Conservation (phyloP, 2,888 invertebrate genomes). For the Drosophila lacicola region DNA sequence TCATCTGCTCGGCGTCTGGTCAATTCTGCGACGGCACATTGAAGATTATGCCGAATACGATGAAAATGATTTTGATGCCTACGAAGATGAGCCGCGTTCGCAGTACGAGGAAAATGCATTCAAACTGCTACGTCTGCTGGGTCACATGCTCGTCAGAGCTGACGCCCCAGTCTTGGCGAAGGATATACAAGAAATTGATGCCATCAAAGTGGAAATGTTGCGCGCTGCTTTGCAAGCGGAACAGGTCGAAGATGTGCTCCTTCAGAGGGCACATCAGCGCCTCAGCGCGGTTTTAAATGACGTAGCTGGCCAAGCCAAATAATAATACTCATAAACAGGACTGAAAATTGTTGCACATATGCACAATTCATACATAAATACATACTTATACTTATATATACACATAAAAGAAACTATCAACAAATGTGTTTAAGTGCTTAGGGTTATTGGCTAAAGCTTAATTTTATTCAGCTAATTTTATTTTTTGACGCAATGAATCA, state of each 20-base stretch:
- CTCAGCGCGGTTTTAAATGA: constrained; percentile 46
- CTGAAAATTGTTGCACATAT: constrained; percentile 66
- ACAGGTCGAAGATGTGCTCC: constrained; percentile 55
- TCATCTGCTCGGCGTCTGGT: constrained; percentile 81
- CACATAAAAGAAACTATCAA: constrained; percentile 11
- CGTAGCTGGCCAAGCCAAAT: constrained; percentile 63
- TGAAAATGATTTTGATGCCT: constrained; percentile 72
- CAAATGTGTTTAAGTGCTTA: not conserved
- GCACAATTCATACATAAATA: constrained; percentile 39
- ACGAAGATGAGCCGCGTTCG: constrained; percentile 65
- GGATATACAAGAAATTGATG: constrained; percentile 52
- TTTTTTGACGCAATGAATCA: constrained; percentile 70
- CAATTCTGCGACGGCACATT: constrained; percentile 57
- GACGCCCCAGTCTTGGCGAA: constrained; percentile 17
- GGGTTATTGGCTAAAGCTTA: constrained; percentile 13
- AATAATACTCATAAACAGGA: constrained; percentile 65
- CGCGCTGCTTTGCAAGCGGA: constrained; percentile 46
- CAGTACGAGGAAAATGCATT: constrained; percentile 65
- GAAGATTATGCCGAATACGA: constrained; percentile 41
- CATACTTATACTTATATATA: constrained; percentile 33
- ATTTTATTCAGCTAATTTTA: constrained; percentile 23
- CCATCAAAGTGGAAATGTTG: constrained; percentile 42
- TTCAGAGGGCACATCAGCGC: constrained; percentile 55
- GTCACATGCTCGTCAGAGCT: constrained; percentile 45
- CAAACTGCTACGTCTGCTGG: constrained; percentile 61